Evolutionary conservation across 1,140 invertebrate species (phyloP), one percentile per base, ranked within the genome.

Genomic region (Pseudomyrmex cubaensis): DNA sequence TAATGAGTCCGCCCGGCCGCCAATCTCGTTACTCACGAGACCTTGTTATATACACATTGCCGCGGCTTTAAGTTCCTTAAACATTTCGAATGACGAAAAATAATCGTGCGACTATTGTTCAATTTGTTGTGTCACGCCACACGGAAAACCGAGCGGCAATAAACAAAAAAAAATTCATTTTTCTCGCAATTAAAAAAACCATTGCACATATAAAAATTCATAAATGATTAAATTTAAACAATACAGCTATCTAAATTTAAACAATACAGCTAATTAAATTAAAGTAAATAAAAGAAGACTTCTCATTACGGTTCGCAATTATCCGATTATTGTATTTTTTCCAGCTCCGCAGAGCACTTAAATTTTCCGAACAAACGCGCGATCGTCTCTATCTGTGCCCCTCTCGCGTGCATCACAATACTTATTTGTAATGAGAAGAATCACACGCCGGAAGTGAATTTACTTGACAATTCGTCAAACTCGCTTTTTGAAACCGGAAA

Each of bases 21-120:
- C 12, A 15, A 57, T 83, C 52, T 66, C 54, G 48, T 64, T 83
- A 86, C 10, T 86, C 76, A 59, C 22, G 20, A 25, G 52, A 46
- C 22, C 4, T 22, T 2, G 13, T n/a, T 35, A 35, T 35, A 35
- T 7, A 35, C 35, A 35, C 35, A 50, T 44, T n/a, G 20, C n/a
- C 10, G 35, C 7, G 35, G 35, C 5, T 35, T 35, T n/a, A 9
- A n/a, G n/a, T 80, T 66, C 20, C n/a, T 61, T n/a, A 70, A 78
- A 17, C 13, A 59, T 73, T 56, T 22, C 15, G 25, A 61, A 22
- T 44, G 48, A 20, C 20, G 20, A 20, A 20, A 20, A 20, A 20
- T 0, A 67, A 85, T 64, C 46, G 35, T 10, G 1, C 44, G 22
- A 54, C 1, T 25, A 56, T 86, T 67, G 67, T 67, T 73, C 74